Percentiles rank a stretch among this genome's conserved stretches.
Conservation (phyloP, 2,888 invertebrate genomes). For the Marronus borbonicus region DNA sequence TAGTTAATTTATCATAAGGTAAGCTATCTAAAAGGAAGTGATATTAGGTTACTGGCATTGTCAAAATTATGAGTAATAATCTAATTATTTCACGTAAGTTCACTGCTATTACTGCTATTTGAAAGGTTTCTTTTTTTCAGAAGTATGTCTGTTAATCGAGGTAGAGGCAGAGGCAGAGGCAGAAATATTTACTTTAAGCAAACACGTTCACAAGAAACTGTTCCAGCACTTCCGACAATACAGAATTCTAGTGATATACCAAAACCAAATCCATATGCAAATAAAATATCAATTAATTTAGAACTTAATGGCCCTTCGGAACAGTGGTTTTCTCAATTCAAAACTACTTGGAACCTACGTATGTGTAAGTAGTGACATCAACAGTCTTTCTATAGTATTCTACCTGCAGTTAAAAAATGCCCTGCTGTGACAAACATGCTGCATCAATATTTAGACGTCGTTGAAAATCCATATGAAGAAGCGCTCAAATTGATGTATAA, state of each 20-base stretch:
- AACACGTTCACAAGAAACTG: slow-evolving; percentile 26
- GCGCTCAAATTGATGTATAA: slow-evolving; percentile 76
- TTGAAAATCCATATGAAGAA: slow-evolving; percentile 76
- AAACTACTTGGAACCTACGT: slow-evolving; percentile 55
- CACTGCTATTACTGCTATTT: not conserved
- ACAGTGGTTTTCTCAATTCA: slow-evolving; percentile 54
- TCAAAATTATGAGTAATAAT: slow-evolving; percentile 19
- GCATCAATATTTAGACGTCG: slow-evolving; percentile 63
- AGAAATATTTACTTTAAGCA: slow-evolving; percentile 42
- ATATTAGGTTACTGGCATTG: not conserved
- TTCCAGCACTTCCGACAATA: slow-evolving; percentile 17
- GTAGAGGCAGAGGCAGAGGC: slow-evolving; percentile 53
- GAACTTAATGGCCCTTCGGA: slow-evolving; percentile 50
- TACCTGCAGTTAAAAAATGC: slow-evolving; percentile 67
- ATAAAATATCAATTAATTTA: slow-evolving; percentile 52
- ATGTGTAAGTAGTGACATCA: slow-evolving; percentile 30
- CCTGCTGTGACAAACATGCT: slow-evolving; percentile 66
- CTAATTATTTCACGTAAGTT: not conserved
- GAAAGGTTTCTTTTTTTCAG: not conserved
- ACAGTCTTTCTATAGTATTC: not conserved
- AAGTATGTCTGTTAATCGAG: slow-evolving; percentile 46
- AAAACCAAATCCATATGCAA: slow-evolving; percentile 30
- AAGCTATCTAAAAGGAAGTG: not conserved
- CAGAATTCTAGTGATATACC: slow-evolving; percentile 23
- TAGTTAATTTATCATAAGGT: slow-evolving; percentile 19